Conservation (phyloP, 1,140 invertebrate genomes). For the Myzus persicae region DNA sequence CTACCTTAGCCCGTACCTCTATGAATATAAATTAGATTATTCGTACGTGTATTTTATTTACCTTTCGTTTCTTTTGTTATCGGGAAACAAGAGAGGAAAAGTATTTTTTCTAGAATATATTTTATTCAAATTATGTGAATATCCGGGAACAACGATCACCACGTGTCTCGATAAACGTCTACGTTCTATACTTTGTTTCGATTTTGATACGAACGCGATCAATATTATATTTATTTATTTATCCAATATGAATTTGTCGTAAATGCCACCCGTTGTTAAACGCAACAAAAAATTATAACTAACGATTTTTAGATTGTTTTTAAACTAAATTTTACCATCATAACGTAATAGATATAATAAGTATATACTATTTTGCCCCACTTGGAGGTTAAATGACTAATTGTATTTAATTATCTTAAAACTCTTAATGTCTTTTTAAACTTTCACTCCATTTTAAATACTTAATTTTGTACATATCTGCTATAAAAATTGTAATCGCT, state of each 20-base stretch:
- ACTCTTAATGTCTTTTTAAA: no score
- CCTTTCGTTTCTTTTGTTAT: conserved; percentile 41
- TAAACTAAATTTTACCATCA: background rate
- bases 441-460: no score
- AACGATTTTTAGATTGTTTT: background rate
- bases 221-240: no score
- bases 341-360: background rate
- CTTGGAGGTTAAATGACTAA: no score
- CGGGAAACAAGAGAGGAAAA: background rate
- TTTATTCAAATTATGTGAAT: conserved; percentile 7
- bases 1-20: conserved; percentile 1
- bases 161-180: background rate
- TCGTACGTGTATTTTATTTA: conserved; percentile 10
- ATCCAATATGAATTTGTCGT: background rate
- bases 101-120: background rate
- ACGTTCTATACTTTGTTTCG: background rate
- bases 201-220: background rate
- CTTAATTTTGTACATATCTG: no score
- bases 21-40: conserved; percentile 48
- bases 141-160: background rate
- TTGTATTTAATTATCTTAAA: no score
- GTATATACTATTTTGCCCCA: background rate
- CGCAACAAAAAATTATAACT: background rate
- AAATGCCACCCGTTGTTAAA: background rate
- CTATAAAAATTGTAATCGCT: no score